Conservation (phyloP, 2,888 invertebrate genomes). For the Nipponacmea schrenckii region DNA sequence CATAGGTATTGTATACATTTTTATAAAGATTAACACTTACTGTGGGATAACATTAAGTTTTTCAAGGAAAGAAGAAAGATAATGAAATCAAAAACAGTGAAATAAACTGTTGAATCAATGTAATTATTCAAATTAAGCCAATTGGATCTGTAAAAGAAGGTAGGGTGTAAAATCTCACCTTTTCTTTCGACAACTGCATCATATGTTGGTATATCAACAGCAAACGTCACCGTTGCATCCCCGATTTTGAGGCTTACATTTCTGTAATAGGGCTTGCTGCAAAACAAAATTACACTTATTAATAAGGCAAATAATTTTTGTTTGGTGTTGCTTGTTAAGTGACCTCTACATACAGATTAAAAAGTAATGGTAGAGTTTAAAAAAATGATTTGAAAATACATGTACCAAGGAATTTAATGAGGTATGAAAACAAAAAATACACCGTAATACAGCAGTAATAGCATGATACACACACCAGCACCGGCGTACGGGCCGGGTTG, state of each 20-base stretch:
- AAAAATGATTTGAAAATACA: background rate
- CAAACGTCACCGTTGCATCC: background rate
- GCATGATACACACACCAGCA: no score
- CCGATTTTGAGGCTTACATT: background rate
- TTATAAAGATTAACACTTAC: no score
- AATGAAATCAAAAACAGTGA: background rate
- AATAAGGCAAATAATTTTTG: background rate
- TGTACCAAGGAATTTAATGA: background rate
- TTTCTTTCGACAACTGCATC: background rate
- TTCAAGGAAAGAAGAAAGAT: no score
- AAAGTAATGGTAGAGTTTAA: background rate
- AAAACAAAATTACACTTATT: constrained; percentile 8
- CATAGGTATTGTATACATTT: background rate
- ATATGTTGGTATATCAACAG: constrained; percentile 2
- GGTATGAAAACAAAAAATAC: background rate
- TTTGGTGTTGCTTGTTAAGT: background rate
- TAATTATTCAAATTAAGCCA: background rate
- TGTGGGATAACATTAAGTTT: no score
- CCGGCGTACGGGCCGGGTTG: background rate
- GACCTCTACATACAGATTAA: background rate
- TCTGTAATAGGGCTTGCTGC: background rate
- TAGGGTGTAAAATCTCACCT: constrained; percentile 6
- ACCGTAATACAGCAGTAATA: background rate
- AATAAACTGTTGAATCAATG: constrained; percentile 3
- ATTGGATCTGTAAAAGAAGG: background rate